These are phyloP conservation scores for Zaprionus lachaisei DNA, from an alignment of 1,140 invertebrate species.

Conservation along the genomic window DNA sequence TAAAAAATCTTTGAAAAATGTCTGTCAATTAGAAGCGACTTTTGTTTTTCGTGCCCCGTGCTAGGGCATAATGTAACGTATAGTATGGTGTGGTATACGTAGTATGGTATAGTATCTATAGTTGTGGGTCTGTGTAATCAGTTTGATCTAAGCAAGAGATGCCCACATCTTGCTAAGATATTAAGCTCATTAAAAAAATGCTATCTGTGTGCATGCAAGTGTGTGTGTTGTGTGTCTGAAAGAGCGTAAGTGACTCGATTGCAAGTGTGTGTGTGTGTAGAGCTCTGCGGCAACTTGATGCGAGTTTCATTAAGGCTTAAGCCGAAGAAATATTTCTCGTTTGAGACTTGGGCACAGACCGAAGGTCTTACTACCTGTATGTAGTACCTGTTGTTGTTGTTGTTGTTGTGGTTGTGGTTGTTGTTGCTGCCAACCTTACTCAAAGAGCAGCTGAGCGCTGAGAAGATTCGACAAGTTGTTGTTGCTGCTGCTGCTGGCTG, in stretches of 20 bases:
- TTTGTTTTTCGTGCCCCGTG: constrained; percentile 54
- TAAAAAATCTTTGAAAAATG: constrained; percentile 71
- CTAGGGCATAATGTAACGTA: constrained; percentile 2
- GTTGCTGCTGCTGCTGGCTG: constrained; percentile 47
- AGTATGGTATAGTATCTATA: constrained; percentile 21
- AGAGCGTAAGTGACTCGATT: constrained; percentile 15
- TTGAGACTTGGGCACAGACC: constrained; percentile 47
- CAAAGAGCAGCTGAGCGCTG: constrained; percentile 60
- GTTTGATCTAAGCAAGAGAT: constrained; percentile 68
- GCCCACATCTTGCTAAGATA: constrained; percentile 73
- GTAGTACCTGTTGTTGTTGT: constrained; percentile 26
- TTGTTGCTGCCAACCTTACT: constrained; percentile 60
- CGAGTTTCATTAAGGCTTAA: constrained; percentile 80
- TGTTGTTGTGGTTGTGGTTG: constrained; percentile 13
- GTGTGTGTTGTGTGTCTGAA: constrained; percentile 33
- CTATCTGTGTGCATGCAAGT: constrained; percentile 37
- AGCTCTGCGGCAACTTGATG: constrained; percentile 70
- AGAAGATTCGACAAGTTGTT: constrained; percentile 39
- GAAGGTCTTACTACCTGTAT: constrained; percentile 78
- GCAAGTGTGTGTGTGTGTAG: constrained; percentile 9
- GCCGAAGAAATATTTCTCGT: constrained; percentile 71
- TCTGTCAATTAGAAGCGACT: constrained; percentile 70
- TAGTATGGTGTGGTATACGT: constrained; percentile 9
- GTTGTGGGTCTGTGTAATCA: constrained; percentile 64
- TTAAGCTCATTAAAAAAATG: constrained; percentile 78